A percentile compares a stretch with the other conserved stretches of the same genome.
Evolutionary conservation across 2,113 vertebrate species (phyloP).

Genomic region (Plestiodon gilberti): DNA sequence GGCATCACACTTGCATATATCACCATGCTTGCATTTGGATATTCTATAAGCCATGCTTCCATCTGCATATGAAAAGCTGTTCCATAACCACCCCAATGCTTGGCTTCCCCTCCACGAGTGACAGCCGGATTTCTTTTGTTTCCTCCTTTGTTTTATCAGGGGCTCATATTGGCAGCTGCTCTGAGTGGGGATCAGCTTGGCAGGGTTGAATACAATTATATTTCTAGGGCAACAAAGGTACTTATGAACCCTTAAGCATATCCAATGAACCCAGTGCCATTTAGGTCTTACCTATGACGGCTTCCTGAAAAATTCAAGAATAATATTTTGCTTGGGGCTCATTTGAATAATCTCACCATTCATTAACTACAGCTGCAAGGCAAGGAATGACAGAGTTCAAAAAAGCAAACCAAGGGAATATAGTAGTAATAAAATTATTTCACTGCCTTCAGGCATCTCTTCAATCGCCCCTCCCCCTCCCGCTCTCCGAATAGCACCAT

Average conservation of each 20-base stretch:
- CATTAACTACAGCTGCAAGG: conserved; percentile 84
- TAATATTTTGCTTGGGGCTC: conserved; percentile 66
- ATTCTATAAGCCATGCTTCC: conserved; percentile 44
- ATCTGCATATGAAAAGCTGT: conserved; percentile 49
- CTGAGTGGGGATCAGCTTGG: conserved; percentile 53
- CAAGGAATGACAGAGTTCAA: conserved; percentile 76
- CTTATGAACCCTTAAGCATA: conserved; percentile 55
- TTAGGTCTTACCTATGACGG: conserved; percentile 54
- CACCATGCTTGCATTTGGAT: conserved; percentile 12
- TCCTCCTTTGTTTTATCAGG: conserved; percentile 65
- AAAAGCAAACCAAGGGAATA: conserved; percentile 78
- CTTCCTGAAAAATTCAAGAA: conserved; percentile 68
- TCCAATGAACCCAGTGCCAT: conserved; percentile 27
- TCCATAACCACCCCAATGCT: conserved; percentile 49
- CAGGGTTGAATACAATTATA: conserved; percentile 54
- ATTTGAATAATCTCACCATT: conserved; percentile 83
- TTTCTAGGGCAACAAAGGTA: conserved; percentile 49
- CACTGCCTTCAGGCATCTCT: conserved; percentile 71
- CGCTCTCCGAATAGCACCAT: conserved; percentile 32
- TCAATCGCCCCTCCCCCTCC: conserved; percentile 55
- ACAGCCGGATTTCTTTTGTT: conserved; percentile 57
- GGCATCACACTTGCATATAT: conserved; percentile 53
- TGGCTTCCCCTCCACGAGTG: conserved; percentile 56
- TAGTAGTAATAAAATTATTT: conserved; percentile 78
- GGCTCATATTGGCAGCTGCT: conserved; percentile 63